A percentile compares a stretch with the other conserved stretches of the same genome.
Conservation (phyloP, 2,888 invertebrate genomes). For the Heliconius ismenius region DNA sequence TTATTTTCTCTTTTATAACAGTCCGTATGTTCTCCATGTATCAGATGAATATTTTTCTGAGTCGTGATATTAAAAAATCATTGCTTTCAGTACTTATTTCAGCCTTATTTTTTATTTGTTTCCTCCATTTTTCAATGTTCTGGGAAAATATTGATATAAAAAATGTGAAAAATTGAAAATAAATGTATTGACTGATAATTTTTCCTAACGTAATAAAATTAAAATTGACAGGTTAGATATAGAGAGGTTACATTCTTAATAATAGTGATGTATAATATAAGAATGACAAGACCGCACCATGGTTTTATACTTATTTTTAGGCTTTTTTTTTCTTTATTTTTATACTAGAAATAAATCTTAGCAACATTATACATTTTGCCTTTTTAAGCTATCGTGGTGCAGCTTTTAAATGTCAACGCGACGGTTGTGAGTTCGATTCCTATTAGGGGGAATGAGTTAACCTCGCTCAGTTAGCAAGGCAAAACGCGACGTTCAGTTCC, state of each 20-base stretch:
- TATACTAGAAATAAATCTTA: too few species aligned
- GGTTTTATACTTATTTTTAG: too few species aligned
- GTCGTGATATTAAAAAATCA: neutral
- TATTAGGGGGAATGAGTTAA: too few species aligned
- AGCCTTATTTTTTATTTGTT: neutral
- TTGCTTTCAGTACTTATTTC: neutral
- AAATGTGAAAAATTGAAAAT: neutral
- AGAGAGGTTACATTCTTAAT: neutral
- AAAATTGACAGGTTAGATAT: neutral
- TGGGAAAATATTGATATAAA: too few species aligned
- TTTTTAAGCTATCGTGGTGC: too few species aligned
- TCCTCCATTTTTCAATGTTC: neutral
- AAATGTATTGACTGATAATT: constrained; percentile 13
- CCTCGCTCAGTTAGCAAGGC: too few species aligned
- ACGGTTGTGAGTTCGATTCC: too few species aligned
- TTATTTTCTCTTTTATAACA: constrained; percentile 38
- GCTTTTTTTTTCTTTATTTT: too few species aligned
- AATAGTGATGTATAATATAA: neutral
- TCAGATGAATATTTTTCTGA: neutral
- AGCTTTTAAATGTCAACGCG: too few species aligned
- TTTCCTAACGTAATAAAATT: neutral
- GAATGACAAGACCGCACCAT: too few species aligned
- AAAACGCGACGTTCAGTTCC: too few species aligned
- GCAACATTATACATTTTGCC: too few species aligned
- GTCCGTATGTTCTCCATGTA: constrained; percentile 32